These are phyloP conservation scores for Urocitellus parryii DNA, from an alignment of 2,113 vertebrate species.

Conservation along the genomic window DNA sequence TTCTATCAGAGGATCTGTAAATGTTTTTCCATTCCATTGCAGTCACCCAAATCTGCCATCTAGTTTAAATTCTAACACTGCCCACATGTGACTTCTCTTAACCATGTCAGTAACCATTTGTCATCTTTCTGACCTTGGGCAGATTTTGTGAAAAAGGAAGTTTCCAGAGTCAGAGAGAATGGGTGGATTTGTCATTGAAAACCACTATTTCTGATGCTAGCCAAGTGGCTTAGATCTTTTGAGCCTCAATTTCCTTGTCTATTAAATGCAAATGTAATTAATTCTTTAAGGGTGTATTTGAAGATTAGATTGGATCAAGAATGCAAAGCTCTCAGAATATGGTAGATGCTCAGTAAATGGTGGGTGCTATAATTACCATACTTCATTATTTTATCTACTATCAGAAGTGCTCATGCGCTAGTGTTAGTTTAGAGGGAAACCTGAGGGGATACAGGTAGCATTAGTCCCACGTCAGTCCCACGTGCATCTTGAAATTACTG, in stretches of 20 bases:
- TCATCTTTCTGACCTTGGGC: background rate
- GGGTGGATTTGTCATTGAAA: background rate
- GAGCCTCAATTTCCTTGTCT: background rate
- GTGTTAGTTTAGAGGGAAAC: background rate
- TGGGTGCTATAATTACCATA: background rate
- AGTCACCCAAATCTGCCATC: background rate
- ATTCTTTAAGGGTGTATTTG: constrained; percentile 10
- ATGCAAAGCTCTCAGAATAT: background rate
- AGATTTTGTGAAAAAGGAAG: background rate
- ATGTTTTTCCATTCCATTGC: background rate
- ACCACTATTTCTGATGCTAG: background rate
- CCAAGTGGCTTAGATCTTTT: background rate
- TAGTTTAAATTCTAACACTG: background rate
- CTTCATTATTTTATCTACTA: background rate
- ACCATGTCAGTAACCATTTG: background rate
- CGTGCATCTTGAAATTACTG: background rate
- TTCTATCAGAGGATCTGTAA: background rate
- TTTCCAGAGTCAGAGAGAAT: background rate
- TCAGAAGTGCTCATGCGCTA: background rate
- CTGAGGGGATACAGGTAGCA: background rate
- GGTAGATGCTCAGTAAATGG: constrained; percentile 15
- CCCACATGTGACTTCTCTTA: background rate
- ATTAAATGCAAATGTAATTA: background rate
- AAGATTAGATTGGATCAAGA: constrained; percentile 47
- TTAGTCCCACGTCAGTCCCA: background rate